Evolutionary conservation across 2,797 vertebrate genomes (phyloP), one percentile per base, ranked within the genome.

Genomic region (Myotis findleyi): DNA sequence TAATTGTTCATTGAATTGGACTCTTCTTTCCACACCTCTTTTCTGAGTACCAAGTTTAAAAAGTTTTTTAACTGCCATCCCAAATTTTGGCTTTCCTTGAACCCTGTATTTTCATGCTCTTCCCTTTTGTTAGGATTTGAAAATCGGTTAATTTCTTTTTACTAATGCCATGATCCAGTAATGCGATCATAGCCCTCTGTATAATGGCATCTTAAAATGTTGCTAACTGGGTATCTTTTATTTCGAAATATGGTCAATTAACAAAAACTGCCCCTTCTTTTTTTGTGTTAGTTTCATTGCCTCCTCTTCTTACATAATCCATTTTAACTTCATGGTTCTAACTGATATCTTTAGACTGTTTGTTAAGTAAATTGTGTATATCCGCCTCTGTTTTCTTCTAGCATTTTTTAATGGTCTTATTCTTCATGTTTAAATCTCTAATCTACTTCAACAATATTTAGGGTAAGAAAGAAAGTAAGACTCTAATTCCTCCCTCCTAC

Each of bases 121-220:
- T 93, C 36, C 38, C 3, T 81, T 93, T 75, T 71, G 12, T 85
- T 75, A 49, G 33, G 41, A 49, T 12, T 76, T 88, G 51, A 84
- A 95, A 95, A 84, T 59, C 36, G 18, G 57, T 79, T 94, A 17
- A 30, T 91, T 89, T 69, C 38, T 71, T 96, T 89, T 91, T 44
- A 53, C 23, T 53, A 36, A 38, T 1, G 8, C 41, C 21, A 0
- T n/a, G 27, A 64, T 57, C 9, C 13, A 92, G 33, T 94, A 55
- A 84, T 64, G 23, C 27, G 25, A 0, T 41, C 72, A 14, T 17
- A 73, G 21, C 13, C 27, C 27, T 20, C 2, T n/a, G 21, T 73
- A 66, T 0, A 38, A 0, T 79, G 25, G 17, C 59, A 59, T 53
- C 25, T 82, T 89, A 71, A 62, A 80, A 57, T 89, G 20, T 73